Evolutionary conservation across 1,140 invertebrate genomes (phyloP), one percentile per base, ranked within the genome.

Genomic region (Oncopodura yosiiana): DNA sequence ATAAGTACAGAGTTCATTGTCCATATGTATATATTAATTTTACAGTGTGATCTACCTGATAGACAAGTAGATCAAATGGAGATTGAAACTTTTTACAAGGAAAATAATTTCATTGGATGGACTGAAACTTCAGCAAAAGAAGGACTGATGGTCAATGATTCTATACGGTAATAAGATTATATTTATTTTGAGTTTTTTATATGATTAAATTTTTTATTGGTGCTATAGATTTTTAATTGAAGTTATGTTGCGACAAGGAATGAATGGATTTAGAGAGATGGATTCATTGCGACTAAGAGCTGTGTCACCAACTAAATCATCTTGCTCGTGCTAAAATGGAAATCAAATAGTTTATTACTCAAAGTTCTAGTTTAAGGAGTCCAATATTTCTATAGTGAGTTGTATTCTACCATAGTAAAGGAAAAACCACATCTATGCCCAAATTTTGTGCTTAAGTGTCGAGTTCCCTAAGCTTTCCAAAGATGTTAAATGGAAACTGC

Each of bases 61-160:
- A 23, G 76, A 19, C 71, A 76, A 65, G 74, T 79, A 0, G 71
- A 75, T 43, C 75, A 77, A 65, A 69, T 73, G 53, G 76, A 79
- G 58, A 77, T 79, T 29, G 77, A 80, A 62, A 68, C 71, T 18
- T 69, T 78, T 58, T 77, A 74, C 65, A 77, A 74, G 65, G 75
- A 79, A 55, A 71, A 78, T 61, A 75, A 75, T 65, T 81, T 78
- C 65, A 72, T 78, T 50, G 77, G 76, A 4, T 80, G 77, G 77
- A 78, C 75, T 23, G 77, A 79, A 66, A 77, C 73, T 14, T 79
- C 77, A 1, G 77, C 77, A 2, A 78, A 78, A 66, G 75, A 78
- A 53, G 74, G 73, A n/a, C 62, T 77, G 3, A 79, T 78, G 77
- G 72, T 79, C n/a, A 69, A 75, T 27, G 76, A 78, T 65, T 75